Evolutionary conservation across 2,113 vertebrate genomes (phyloP).

Genomic region (Vicugna pacos): DNA sequence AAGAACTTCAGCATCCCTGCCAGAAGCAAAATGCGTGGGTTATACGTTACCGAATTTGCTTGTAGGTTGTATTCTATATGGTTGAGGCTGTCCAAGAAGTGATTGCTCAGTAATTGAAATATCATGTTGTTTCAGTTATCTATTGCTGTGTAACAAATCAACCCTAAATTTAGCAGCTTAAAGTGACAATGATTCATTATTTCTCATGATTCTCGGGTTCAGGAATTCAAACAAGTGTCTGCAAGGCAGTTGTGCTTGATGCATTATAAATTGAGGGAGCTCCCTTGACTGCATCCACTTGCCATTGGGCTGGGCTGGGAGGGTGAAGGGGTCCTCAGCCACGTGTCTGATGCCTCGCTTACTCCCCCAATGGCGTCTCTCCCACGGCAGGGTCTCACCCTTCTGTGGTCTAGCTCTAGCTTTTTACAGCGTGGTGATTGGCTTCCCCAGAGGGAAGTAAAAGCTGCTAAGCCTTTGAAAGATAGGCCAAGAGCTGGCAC

Average conservation of each 20-base stretch:
- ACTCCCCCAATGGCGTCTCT: not conserved
- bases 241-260: not conserved
- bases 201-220: not conserved
- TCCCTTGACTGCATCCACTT: accelerated
- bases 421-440: not conserved
- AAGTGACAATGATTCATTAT: not conserved
- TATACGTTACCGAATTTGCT: not conserved
- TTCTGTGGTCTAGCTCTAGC: no score
- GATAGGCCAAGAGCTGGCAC: not conserved
- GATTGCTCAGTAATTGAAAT: accelerated
- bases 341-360: accelerated
- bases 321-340: not conserved
- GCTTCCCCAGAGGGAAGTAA: not conserved
- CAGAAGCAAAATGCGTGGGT: accelerated
- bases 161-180: not conserved
- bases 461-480: not conserved
- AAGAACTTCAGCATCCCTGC: not conserved
- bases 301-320: not conserved
- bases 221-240: not conserved
- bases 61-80: accelerated
- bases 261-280: no score
- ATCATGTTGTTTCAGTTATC: not conserved
- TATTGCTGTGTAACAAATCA: not conserved
- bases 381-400: not conserved
- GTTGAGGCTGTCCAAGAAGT: not conserved